Evolutionary conservation across 1,140 invertebrate genomes (phyloP), one percentile per base, ranked within the genome.

Genomic region (Oreohelix idahoensis): DNA sequence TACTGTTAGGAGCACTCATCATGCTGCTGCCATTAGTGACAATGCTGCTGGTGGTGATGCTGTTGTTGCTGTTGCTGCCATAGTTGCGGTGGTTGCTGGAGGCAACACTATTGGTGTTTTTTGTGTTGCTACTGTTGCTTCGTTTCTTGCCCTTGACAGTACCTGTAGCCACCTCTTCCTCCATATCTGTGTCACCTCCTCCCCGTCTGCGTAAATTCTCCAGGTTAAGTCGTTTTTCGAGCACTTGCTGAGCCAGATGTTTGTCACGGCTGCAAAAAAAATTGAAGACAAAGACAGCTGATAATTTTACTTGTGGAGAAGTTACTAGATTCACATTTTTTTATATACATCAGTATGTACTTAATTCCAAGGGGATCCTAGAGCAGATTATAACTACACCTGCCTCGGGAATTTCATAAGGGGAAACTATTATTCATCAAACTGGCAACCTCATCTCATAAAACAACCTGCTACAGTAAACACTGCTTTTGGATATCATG

Each of bases 211-310:
- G 89, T 20, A 90, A 80, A 69, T 91, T 91, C 69, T 91, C 91
- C 58, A 91, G 82, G 78, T 92, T 92, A 86, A 91, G 89, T 38
- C 88, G 87, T 42, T 87, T 88, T 66, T 92, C 91, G 70, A 88
- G 83, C 26, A 87, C 83, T 5, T 85, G 82, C 70, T 88, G 87
- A 5, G 86, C 83, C 75, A 85, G 73, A 29, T 80, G 79, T 49
- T 82, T 78, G 39, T 86, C 85, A 45, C 81, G 79, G 73, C 80
- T 84, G 78, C 17, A 38, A 71, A 58, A n/a, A n/a, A n/a, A n/a
- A n/a, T n/a, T n/a, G n/a, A n/a, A n/a, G n/a, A n/a, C n/a, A n/a
- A n/a, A n/a, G n/a, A n/a, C n/a, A n/a, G n/a, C n/a, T n/a, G n/a
- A n/a, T n/a, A n/a, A n/a, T n/a, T n/a, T n/a, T n/a, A n/a, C n/a